phyloP scores from a whole-genome alignment of 1,140 invertebrate species.

The Andricus grossulariae region DNA sequence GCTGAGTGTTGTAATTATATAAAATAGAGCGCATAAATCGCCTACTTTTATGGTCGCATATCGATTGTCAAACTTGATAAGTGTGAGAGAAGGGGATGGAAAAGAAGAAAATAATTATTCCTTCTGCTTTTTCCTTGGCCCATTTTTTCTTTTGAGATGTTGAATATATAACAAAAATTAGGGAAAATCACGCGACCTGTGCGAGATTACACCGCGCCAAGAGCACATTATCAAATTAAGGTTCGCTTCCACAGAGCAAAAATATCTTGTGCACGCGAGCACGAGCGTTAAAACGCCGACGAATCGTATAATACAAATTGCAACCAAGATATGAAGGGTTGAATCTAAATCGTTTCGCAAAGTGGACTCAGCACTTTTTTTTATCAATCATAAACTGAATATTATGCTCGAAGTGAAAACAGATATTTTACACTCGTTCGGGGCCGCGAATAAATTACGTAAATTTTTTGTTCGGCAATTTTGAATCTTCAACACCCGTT shows the following conservation, averaged over 20 bases:
- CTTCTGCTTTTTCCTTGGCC: background rate
- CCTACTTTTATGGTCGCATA: no score
- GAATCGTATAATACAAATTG: slow-evolving; percentile 29
- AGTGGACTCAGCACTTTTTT: background rate
- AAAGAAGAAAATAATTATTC: slow-evolving; percentile 2
- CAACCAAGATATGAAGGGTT: slow-evolving; percentile 5
- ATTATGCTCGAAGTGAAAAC: background rate
- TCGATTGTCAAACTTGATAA: background rate
- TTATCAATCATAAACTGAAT: background rate
- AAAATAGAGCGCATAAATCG: no score
- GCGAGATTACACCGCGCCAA: slow-evolving; percentile 33
- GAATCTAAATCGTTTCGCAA: background rate
- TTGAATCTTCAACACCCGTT: no score
- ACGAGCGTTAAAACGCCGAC: slow-evolving; percentile 18
- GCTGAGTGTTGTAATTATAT: no score
- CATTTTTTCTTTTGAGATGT: background rate
- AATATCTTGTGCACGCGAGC: slow-evolving; percentile 19
- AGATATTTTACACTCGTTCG: background rate
- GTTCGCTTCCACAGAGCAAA: slow-evolving; percentile 32
- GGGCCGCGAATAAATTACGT: no score
- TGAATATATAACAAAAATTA: slow-evolving; percentile 47
- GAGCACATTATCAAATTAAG: slow-evolving; percentile 52
- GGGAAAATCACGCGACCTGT: slow-evolving; percentile 53
- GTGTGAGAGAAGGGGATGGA: background rate
- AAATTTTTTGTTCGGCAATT: no score